phyloP scores from a whole-genome alignment of 2,888 invertebrate genomes.

The Clanis bilineata region DNA sequence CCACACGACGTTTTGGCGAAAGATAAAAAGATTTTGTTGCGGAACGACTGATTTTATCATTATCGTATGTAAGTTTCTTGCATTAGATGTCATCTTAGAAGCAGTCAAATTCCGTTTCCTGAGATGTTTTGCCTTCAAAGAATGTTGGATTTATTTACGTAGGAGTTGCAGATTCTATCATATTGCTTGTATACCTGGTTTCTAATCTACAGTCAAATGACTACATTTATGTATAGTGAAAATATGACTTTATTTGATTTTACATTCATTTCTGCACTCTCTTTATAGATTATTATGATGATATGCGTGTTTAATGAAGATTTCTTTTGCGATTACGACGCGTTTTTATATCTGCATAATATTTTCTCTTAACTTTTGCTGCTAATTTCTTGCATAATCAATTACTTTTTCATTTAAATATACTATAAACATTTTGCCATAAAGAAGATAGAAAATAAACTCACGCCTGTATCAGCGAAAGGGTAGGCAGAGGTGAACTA shows the following conservation, averaged over 20 bases:
- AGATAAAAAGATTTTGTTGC: background rate
- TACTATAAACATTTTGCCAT: too few relatives aligned
- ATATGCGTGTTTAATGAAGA: background rate
- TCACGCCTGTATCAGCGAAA: too few relatives aligned
- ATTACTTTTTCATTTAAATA: background rate
- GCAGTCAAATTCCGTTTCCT: background rate
- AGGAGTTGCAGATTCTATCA: background rate
- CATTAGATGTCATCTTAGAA: background rate
- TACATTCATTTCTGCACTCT: background rate
- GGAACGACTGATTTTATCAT: background rate
- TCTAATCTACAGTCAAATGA: background rate
- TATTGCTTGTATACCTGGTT: background rate
- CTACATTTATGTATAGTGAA: background rate
- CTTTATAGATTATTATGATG: background rate
- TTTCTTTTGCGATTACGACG: background rate
- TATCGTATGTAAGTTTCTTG: background rate
- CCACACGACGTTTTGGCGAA: slow-evolving; percentile 3
- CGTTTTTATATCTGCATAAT: background rate
- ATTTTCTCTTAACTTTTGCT: background rate
- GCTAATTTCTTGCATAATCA: background rate
- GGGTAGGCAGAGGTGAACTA: too few relatives aligned
- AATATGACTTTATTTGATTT: background rate
- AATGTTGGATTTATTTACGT: background rate
- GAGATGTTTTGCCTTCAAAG: background rate
- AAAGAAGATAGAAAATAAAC: too few relatives aligned